These are phyloP conservation scores for Dasypolia templi DNA, from an alignment of 2,888 invertebrate species.

Conservation along the genomic window DNA sequence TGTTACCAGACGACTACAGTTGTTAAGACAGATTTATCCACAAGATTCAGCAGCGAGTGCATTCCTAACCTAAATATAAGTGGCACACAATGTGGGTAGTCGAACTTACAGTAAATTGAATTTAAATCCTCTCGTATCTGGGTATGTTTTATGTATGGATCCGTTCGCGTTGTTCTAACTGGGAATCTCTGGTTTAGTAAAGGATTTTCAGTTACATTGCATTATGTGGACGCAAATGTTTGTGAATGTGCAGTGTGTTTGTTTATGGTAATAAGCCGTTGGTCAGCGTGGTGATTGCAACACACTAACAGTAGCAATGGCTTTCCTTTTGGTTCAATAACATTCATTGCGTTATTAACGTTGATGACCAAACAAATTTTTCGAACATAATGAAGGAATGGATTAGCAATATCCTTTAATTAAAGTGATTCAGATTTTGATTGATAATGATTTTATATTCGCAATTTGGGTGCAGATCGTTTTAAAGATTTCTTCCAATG, in stretches of 20 bases:
- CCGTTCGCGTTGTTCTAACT: constrained; percentile 57
- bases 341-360: too few relatives aligned
- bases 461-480: neutral
- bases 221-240: constrained; percentile 24
- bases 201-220: constrained; percentile 41
- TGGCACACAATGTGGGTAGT: constrained; percentile 51
- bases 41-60: constrained; percentile 45
- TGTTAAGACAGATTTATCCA: constrained; percentile 53
- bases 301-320: too few relatives aligned
- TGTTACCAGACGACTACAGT: constrained; percentile 23
- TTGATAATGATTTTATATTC: too few relatives aligned
- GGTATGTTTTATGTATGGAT: constrained; percentile 62
- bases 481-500: neutral
- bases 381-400: too few relatives aligned
- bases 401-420: too few relatives aligned
- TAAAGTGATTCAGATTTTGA: too few relatives aligned
- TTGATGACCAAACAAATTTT: too few relatives aligned
- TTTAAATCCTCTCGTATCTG: constrained; percentile 59
- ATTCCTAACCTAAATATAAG: constrained; percentile 60
- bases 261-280: neutral
- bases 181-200: constrained; percentile 32
- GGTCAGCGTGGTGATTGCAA: neutral
- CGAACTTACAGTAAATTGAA: constrained; percentile 60
- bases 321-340: too few relatives aligned
- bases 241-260: neutral